These are phyloP conservation scores for Dinoponera quadriceps DNA, from an alignment of 1,140 invertebrate species.

Conservation along the genomic window DNA sequence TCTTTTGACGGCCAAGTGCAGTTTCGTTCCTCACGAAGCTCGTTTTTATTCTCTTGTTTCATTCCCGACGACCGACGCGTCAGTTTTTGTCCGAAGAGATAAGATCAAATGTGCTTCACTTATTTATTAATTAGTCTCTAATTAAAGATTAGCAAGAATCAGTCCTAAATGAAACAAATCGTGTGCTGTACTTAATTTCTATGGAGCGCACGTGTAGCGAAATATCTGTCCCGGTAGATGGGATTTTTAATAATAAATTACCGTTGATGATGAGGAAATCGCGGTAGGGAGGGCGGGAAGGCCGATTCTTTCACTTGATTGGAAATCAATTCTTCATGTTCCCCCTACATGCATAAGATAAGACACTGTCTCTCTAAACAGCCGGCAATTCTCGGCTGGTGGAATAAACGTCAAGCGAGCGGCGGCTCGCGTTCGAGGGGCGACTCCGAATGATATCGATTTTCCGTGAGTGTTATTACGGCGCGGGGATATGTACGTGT, in stretches of 20 bases:
- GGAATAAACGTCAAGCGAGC: not conserved
- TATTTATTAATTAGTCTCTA: too few species aligned
- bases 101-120: too few species aligned
- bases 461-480: not conserved
- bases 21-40: not conserved
- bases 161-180: not conserved
- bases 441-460: slow-evolving; percentile 9
- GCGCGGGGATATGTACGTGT: not conserved
- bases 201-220: not conserved
- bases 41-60: not conserved
- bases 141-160: not conserved
- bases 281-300: not conserved
- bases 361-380: slow-evolving; percentile 9
- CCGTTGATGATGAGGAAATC: not conserved
- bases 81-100: too few species aligned
- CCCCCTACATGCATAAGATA: not conserved
- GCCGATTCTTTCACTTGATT: slow-evolving; percentile 16
- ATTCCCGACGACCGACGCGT: not conserved
- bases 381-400: not conserved
- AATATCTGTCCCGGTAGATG: not conserved
- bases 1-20: slow-evolving; percentile 1
- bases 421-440: not conserved
- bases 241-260: slow-evolving; percentile 16
- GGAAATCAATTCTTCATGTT: slow-evolving; percentile 24
- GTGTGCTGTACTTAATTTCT: not conserved